phyloP scores from a whole-genome alignment of 2,113 vertebrate genomes.

The Salvelinus alpinus region DNA sequence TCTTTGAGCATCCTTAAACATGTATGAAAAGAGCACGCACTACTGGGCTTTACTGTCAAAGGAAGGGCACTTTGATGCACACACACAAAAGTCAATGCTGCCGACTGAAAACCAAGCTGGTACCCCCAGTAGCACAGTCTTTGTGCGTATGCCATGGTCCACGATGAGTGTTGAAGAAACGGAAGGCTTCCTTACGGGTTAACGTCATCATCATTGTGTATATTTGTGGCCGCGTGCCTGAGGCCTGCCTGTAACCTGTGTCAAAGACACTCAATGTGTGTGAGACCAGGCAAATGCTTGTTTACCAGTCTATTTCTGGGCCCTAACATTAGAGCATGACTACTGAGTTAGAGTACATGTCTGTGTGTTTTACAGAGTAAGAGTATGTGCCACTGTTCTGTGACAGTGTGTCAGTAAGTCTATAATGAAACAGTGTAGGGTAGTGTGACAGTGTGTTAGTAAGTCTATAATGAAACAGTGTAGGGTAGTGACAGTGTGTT shows the following conservation, averaged over 20 bases:
- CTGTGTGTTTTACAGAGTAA: too few relatives aligned
- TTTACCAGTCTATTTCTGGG: constrained; percentile 37
- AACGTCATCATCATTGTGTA: background rate
- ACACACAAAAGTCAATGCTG: background rate
- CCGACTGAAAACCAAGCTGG: background rate
- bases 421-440: too few relatives aligned
- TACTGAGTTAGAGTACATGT: too few relatives aligned
- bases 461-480: too few relatives aligned
- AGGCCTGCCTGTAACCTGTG: constrained; percentile 49
- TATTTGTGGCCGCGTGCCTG: constrained; percentile 20
- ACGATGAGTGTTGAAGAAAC: background rate
- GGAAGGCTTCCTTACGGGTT: background rate
- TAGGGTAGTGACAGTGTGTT: too few relatives aligned
- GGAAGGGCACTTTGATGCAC: background rate
- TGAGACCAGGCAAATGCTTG: constrained; percentile 40
- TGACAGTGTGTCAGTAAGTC: too few relatives aligned
- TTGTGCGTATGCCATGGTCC: background rate
- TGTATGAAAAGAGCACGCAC: background rate
- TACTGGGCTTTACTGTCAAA: background rate
- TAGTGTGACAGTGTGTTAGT: too few relatives aligned
- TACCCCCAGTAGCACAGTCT: background rate
- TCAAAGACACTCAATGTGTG: constrained; percentile 54
- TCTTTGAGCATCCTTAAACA: background rate
- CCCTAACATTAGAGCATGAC: background rate
- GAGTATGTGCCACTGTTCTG: too few relatives aligned